Percentiles rank a stretch among this genome's conserved stretches.
Conservation (phyloP, 1,140 invertebrate species). For the Hydropsyche tenuis region DNA sequence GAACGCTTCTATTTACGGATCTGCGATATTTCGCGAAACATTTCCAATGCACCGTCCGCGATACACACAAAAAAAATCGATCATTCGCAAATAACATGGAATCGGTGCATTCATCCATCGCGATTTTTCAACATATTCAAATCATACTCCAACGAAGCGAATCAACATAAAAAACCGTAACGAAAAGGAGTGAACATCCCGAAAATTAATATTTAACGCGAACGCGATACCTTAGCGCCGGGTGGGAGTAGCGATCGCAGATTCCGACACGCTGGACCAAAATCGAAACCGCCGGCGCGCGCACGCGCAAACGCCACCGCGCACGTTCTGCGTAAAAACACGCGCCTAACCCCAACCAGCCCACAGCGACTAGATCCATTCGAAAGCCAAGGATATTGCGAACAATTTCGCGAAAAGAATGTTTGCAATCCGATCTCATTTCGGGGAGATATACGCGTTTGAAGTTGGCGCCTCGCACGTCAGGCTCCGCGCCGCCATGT, state of each 20-base stretch:
- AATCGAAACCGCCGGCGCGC: slow-evolving; percentile 63
- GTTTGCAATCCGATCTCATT: not conserved
- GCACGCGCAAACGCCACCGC: slow-evolving; percentile 54
- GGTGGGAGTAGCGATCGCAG: slow-evolving; percentile 53
- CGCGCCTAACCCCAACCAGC: slow-evolving; percentile 40
- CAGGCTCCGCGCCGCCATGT: slow-evolving; percentile 30
- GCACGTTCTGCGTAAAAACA: slow-evolving; percentile 28
- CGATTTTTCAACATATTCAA: not conserved
- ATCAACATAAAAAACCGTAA: not conserved
- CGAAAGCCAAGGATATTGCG: too few species aligned
- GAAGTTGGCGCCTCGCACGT: not conserved
- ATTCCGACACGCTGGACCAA: slow-evolving; percentile 64
- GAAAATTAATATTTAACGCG: slow-evolving; percentile 27
- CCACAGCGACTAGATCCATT: too few species aligned
- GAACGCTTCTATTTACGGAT: too few species aligned
- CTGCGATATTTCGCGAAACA: too few species aligned
- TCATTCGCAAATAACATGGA: too few species aligned
- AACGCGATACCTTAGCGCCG: slow-evolving; percentile 31
- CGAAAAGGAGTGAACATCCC: slow-evolving; percentile 2
- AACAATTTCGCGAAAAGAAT: not conserved
- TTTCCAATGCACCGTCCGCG: too few species aligned
- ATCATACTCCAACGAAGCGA: not conserved
- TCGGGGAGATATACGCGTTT: not conserved
- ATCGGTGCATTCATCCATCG: too few species aligned
- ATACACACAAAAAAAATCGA: too few species aligned